These are phyloP conservation scores for Drosophila aff. DNA, from an alignment of 1,140 invertebrate genomes.

Conservation along the genomic window DNA sequence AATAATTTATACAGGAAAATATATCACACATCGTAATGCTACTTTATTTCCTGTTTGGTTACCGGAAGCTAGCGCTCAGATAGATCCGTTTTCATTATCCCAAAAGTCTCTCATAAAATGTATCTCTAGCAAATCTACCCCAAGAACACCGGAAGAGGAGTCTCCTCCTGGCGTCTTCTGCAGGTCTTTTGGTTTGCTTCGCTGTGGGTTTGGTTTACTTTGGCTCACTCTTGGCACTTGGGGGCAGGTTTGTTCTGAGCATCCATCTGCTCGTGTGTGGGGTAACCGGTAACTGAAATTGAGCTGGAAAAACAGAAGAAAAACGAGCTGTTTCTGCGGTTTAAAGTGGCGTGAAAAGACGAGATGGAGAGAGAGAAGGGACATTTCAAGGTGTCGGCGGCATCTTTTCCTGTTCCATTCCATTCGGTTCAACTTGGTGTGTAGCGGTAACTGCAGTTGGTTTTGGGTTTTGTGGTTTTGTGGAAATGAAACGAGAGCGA, in stretches of 20 bases:
- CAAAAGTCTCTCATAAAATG: background rate
- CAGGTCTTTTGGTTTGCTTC: constrained; percentile 2
- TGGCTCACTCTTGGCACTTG: constrained; percentile 21
- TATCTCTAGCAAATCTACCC: background rate
- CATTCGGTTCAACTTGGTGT: constrained; percentile 25
- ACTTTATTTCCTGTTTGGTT: background rate
- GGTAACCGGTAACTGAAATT: constrained; percentile 35
- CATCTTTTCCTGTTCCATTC: constrained; percentile 60
- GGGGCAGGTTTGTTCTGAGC: constrained; percentile 34
- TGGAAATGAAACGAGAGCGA: constrained; percentile 14
- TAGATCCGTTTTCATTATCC: background rate
- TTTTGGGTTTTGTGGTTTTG: constrained; percentile 61
- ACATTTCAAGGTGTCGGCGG: constrained; percentile 46
- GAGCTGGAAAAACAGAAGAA: constrained; percentile 29
- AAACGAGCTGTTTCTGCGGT: constrained; percentile 37
- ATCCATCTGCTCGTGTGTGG: constrained; percentile 7
- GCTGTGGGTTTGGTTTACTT: constrained; percentile 24
- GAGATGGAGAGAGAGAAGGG: background rate
- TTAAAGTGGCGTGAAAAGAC: constrained; percentile 3
- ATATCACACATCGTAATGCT: background rate
- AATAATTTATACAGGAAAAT: no score
- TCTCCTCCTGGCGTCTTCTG: constrained; percentile 9
- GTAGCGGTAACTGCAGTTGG: constrained; percentile 21
- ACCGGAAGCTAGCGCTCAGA: background rate
- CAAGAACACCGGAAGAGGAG: background rate